Percentiles rank a stretch among this genome's conserved stretches.
These are phyloP conservation scores for Chionoecetes opilio DNA, from an alignment of 1,140 invertebrate species.

Conservation along the genomic window DNA sequence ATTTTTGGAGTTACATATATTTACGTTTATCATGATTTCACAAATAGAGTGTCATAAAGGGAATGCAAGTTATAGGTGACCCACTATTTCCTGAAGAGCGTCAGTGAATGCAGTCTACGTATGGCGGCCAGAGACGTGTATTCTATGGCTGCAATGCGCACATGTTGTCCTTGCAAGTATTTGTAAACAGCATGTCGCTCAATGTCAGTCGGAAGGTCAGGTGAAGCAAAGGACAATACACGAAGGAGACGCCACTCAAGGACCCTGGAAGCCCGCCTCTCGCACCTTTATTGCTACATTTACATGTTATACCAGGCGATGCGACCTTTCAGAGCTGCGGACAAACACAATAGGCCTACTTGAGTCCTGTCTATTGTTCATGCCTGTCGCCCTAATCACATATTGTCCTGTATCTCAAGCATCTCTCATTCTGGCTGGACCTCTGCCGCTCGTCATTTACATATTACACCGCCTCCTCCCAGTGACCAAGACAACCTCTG, in stretches of 20 bases:
- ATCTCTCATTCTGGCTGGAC: slow-evolving; percentile 35
- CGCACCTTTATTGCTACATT: slow-evolving; percentile 61
- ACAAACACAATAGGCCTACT: slow-evolving; percentile 64
- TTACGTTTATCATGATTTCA: too few species aligned
- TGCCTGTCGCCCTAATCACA: slow-evolving; percentile 59
- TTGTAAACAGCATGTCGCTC: slow-evolving; percentile 16
- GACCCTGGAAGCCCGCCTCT: background rate
- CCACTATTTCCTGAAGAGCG: background rate
- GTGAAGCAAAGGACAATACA: background rate
- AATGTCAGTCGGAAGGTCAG: slow-evolving; percentile 16
- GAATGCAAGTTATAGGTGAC: background rate
- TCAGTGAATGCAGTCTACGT: background rate
- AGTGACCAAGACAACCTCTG: background rate
- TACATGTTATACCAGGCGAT: slow-evolving; percentile 58
- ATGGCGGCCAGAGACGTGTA: background rate
- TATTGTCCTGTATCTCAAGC: slow-evolving; percentile 56
- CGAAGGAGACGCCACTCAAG: background rate
- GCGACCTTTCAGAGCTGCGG: slow-evolving; percentile 67
- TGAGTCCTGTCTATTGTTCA: slow-evolving; percentile 59
- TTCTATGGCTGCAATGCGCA: background rate
- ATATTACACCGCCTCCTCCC: slow-evolving; percentile 30
- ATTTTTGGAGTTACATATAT: too few species aligned
- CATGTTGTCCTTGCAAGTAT: background rate
- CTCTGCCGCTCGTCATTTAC: slow-evolving; percentile 20
- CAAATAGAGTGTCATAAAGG: too few species aligned